Evolutionary conservation across 2,797 vertebrate species (phyloP).

Genomic region (Echiichthys vipera): DNA sequence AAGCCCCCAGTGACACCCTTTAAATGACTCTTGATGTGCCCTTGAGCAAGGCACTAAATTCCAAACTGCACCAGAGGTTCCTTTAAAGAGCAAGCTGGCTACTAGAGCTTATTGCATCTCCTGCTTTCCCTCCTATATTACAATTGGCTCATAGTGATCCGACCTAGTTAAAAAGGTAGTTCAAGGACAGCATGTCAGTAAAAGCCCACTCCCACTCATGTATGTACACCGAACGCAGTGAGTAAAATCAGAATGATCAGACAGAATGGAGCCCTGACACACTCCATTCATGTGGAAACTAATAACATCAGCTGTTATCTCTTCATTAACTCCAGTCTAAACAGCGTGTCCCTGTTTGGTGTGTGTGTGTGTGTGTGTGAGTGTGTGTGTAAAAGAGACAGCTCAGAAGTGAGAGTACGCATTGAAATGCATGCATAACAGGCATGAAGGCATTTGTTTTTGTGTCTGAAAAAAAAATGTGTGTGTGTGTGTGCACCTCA

Average conservation of each 20-base stretch:
- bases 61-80: background rate
- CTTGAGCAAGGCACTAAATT: background rate
- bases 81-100: background rate
- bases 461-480: conserved; percentile 36
- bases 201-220: conserved; percentile 18
- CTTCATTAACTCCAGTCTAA: conserved; percentile 95
- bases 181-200: conserved; percentile 49
- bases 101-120: background rate
- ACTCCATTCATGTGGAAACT: conserved; percentile 75
- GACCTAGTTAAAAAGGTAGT: conserved; percentile 46
- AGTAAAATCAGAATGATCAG: conserved; percentile 29
- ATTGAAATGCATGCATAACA: conserved; percentile 29
- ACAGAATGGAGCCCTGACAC: conserved; percentile 30
- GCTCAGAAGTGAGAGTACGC: conserved; percentile 22
- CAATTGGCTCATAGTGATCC: conserved; percentile 10
- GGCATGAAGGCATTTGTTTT: conserved; percentile 20
- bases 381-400: background rate
- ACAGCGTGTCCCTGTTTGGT: conserved; percentile 68
- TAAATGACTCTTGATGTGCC: background rate
- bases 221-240: conserved; percentile 5
- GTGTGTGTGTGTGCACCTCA: conserved; percentile 43
- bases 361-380: conserved; percentile 28
- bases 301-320: conserved; percentile 95
- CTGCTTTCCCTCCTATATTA: background rate
- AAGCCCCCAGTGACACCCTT: background rate